Conservation (phyloP, 2,888 invertebrate species). For the Andrena hattorfiana region DNA sequence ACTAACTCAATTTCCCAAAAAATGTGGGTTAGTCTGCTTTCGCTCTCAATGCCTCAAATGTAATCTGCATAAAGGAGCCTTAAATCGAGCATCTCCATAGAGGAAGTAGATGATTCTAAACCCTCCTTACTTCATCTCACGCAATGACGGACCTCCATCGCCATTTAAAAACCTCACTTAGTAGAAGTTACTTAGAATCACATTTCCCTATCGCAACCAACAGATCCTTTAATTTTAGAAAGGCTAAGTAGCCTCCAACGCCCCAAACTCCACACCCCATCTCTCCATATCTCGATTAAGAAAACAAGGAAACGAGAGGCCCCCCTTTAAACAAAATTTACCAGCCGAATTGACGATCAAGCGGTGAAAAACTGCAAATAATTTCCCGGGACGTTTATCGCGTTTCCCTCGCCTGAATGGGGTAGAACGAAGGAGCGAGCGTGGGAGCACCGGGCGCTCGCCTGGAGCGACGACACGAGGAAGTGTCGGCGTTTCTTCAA, state of each 20-base stretch:
- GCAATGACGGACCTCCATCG: no score
- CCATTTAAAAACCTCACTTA: no score
- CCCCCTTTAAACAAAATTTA: neutral
- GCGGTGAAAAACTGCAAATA: neutral
- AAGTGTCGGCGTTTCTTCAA: slow-evolving; percentile 46
- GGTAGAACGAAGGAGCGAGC: neutral
- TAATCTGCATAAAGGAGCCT: no score
- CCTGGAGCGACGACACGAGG: slow-evolving; percentile 1
- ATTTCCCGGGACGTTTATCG: slow-evolving; percentile 37
- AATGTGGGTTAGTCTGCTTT: no score
- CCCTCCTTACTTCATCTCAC: no score
- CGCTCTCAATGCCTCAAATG: no score
- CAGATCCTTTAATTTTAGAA: no score
- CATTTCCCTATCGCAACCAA: no score
- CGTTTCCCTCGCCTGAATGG: neutral
- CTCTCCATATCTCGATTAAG: neutral
- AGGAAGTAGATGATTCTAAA: no score
- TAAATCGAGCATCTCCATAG: no score
- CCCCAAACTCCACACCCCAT: neutral
- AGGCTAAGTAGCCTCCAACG: neutral
- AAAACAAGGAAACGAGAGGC: neutral
- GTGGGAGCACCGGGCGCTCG: neutral
- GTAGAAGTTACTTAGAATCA: no score
- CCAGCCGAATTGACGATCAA: neutral
- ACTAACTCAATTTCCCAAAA: no score